These are phyloP conservation scores for Microcebus tavaratra DNA, from an alignment of 2,113 vertebrate genomes.

Conservation along the genomic window DNA sequence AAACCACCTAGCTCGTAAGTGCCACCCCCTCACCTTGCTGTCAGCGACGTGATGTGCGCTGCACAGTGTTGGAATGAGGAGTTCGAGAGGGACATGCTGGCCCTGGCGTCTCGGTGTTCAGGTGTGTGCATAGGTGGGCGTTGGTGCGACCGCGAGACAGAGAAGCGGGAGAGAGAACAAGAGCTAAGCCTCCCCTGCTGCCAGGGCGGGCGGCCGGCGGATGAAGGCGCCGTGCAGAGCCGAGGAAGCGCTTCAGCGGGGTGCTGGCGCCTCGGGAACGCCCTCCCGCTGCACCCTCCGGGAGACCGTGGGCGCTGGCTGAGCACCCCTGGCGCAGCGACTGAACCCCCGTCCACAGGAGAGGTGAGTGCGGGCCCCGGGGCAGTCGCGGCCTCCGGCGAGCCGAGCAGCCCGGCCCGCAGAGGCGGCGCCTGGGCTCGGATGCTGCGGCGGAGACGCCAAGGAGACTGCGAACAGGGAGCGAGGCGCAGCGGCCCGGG, in stretches of 20 bases:
- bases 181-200: not conserved
- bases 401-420: not conserved
- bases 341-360: not conserved
- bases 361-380: conserved; percentile 31
- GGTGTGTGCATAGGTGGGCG: conserved; percentile 11
- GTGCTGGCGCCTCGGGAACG: not conserved
- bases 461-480: not conserved
- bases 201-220: not conserved
- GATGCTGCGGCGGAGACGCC: conserved; percentile 13
- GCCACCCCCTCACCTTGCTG: conserved; percentile 47
- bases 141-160: not conserved
- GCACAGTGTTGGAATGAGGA: not conserved
- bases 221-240: not conserved
- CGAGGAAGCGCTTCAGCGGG: not conserved
- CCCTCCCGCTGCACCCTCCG: not conserved
- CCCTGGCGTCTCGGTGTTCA: not conserved
- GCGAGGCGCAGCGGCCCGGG: not conserved
- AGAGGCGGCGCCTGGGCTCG: not conserved
- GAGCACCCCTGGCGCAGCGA: not conserved
- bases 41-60: not conserved
- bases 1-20: not conserved
- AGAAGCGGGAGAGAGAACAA: not conserved
- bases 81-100: not conserved
- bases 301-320: not conserved
- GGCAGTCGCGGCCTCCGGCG: not conserved